These are phyloP conservation scores for Abramis brama DNA, from an alignment of 2,113 vertebrate genomes.

Conservation along the genomic window DNA sequence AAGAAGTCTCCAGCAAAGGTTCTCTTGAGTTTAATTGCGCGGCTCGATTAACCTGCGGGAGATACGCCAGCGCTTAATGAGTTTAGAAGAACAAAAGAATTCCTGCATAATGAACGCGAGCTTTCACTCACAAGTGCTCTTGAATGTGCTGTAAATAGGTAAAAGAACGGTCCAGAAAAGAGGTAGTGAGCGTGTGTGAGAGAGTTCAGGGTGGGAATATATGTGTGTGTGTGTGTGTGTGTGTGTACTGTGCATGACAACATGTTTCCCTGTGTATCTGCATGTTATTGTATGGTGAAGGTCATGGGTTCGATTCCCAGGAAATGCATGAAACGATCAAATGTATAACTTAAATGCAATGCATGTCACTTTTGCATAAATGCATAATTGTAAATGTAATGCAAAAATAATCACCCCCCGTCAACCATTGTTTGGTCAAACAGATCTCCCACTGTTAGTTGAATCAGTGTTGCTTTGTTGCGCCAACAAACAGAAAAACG, in stretches of 20 bases:
- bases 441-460: neutral
- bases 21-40: conserved; percentile 81
- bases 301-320: too few relatives aligned
- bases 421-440: too few relatives aligned
- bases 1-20: conserved; percentile 43
- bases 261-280: neutral
- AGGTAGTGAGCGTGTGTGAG: conserved; percentile 31
- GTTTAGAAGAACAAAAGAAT: conserved; percentile 66
- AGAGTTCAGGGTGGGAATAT: neutral
- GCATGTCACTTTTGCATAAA: too few relatives aligned
- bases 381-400: too few relatives aligned
- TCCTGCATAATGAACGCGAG: conserved; percentile 53
- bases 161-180: conserved; percentile 39
- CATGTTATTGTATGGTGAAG: too few relatives aligned
- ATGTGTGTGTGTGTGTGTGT: neutral
- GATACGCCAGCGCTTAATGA: conserved; percentile 66
- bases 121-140: conserved; percentile 52
- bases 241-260: neutral
- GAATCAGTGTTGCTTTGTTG: neutral
- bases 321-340: too few relatives aligned
- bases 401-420: too few relatives aligned
- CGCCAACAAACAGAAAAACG: neutral
- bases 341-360: too few relatives aligned
- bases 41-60: conserved; percentile 67
- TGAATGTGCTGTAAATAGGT: conserved; percentile 55